phyloP scores from a whole-genome alignment of 2,888 invertebrate species.

The Criorhina ranunculi region DNA sequence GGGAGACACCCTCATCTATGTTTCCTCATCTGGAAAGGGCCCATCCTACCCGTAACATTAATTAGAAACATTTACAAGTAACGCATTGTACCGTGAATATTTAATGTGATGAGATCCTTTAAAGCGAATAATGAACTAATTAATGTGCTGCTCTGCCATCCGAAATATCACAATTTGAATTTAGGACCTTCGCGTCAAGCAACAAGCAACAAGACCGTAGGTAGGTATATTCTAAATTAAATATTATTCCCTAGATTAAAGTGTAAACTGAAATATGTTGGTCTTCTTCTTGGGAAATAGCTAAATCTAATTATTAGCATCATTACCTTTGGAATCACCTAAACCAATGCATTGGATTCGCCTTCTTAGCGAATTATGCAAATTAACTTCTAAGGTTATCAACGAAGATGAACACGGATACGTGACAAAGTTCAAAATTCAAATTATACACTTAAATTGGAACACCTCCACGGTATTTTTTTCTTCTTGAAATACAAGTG shows the following conservation, averaged over 20 bases:
- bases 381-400: slow-evolving; percentile 15
- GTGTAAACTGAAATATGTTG: slow-evolving; percentile 18
- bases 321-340: slow-evolving; percentile 36
- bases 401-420: slow-evolving; percentile 17
- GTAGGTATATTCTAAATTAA: slow-evolving; percentile 27
- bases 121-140: slow-evolving; percentile 62
- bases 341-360: slow-evolving; percentile 35
- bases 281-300: slow-evolving; percentile 8
- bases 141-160: slow-evolving; percentile 52
- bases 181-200: slow-evolving; percentile 37
- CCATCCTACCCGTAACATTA: slow-evolving; percentile 15
- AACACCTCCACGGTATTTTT: slow-evolving; percentile 22
- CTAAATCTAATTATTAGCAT: slow-evolving; percentile 61
- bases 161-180: slow-evolving; percentile 59
- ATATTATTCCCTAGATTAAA: slow-evolving; percentile 27
- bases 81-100: slow-evolving; percentile 43
- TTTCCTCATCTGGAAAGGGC: slow-evolving; percentile 6
- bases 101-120: slow-evolving; percentile 50
- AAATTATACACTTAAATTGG: slow-evolving; percentile 7
- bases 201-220: slow-evolving; percentile 8
- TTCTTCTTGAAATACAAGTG: background rate
- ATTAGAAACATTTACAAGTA: slow-evolving; percentile 51
- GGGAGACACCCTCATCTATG: background rate
- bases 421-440: slow-evolving; percentile 27
- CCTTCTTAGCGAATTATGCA: slow-evolving; percentile 30